Percentiles rank a stretch among this genome's conserved stretches.
Conservation (phyloP, 2,113 vertebrate species). For the Tachysurus vachellii region DNA sequence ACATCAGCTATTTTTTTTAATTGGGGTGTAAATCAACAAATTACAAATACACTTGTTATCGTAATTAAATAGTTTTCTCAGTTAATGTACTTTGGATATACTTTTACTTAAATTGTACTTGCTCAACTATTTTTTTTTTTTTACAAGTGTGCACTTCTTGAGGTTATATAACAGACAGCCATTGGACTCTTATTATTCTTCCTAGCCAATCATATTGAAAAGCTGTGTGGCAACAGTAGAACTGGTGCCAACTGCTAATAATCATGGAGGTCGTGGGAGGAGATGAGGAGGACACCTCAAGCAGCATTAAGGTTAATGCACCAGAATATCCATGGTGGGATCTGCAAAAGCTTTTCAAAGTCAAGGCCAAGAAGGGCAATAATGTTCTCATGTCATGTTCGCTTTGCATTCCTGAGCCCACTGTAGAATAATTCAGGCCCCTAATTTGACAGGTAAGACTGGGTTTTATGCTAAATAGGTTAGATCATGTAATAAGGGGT, state of each 20-base stretch:
- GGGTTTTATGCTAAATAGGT: conserved; percentile 12
- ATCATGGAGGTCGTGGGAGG: neutral
- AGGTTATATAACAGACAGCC: neutral
- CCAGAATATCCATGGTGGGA: neutral
- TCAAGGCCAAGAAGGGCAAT: neutral
- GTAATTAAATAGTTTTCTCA: neutral
- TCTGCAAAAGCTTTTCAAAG: conserved; percentile 1
- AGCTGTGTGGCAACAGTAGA: neutral
- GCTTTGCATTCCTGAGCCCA: neutral
- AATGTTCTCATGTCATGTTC: neutral
- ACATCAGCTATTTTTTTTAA: neutral
- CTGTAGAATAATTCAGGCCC: conserved; percentile 1
- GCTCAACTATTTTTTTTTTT: neutral
- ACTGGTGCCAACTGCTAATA: neutral
- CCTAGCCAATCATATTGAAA: neutral
- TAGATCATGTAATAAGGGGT: neutral
- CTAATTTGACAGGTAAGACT: conserved; percentile 10
- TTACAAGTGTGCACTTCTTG: neutral
- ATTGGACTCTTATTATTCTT: neutral
- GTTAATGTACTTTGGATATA: neutral
- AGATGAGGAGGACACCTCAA: conserved; percentile 8
- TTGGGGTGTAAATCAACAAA: neutral
- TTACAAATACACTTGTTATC: neutral
- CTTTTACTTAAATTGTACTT: neutral
- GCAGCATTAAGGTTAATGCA: neutral